A percentile compares a stretch with the other conserved stretches of the same genome.
Evolutionary conservation across 2,888 invertebrate species (phyloP).

Genomic region (Tetragnatha montana): DNA sequence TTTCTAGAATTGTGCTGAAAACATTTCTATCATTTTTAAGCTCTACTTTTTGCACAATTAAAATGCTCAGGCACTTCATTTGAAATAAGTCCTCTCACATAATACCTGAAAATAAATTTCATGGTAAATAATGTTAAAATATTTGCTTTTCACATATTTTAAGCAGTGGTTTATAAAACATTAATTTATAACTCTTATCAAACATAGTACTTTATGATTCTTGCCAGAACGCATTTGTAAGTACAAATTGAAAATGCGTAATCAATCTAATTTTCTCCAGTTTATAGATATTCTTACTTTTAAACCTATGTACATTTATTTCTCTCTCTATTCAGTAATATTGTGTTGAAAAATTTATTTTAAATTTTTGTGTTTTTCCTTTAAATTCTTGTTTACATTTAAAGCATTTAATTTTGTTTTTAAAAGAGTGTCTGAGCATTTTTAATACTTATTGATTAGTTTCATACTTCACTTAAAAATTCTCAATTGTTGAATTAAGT

Average conservation of each 20-base stretch:
- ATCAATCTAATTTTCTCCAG: too few species aligned
- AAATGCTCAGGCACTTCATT: conserved; percentile 67
- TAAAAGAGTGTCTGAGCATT: conserved; percentile 66
- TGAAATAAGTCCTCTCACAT: background rate
- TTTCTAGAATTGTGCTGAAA: conserved; percentile 53
- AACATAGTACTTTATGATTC: background rate
- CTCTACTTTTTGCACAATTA: conserved; percentile 32
- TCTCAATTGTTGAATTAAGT: background rate
- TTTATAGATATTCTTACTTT: too few species aligned
- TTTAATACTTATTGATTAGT: conserved; percentile 2
- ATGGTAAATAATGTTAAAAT: background rate
- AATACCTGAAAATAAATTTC: background rate
- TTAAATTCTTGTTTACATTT: background rate
- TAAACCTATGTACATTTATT: too few species aligned
- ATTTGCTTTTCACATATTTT: background rate
- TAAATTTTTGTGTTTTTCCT: too few species aligned
- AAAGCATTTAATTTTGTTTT: background rate
- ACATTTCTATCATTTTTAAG: conserved; percentile 18
- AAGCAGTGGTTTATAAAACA: background rate
- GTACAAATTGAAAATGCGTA: background rate
- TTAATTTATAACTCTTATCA: background rate
- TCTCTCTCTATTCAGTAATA: too few species aligned
- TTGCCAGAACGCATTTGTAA: background rate
- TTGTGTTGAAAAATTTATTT: too few species aligned
- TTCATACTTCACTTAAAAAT: conserved; percentile 5